phyloP scores from a whole-genome alignment of 1,140 invertebrate genomes.

The Leptinotarsa undecemlineata region DNA sequence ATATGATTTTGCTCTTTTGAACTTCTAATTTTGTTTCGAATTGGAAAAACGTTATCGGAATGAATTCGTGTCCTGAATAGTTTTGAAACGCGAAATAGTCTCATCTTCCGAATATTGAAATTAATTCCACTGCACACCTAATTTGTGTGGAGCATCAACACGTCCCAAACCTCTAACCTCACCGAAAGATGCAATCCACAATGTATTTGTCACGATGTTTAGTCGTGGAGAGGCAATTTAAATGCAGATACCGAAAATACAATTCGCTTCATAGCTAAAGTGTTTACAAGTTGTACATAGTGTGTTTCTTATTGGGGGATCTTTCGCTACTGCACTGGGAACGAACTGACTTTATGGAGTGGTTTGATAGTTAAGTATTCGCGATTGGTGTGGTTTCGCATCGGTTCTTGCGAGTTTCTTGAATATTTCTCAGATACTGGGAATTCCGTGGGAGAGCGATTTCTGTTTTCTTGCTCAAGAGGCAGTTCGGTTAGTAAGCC shows the following conservation, averaged over 20 bases:
- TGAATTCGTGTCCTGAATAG: too few species aligned
- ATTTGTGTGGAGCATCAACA: slow-evolving; percentile 12
- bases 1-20: too few species aligned
- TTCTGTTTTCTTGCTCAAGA: not conserved
- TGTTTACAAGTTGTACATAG: slow-evolving; percentile 34
- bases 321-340: slow-evolving; percentile 15
- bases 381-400: not conserved
- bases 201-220: slow-evolving; percentile 37
- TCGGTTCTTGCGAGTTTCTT: not conserved
- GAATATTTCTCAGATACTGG: not conserved
- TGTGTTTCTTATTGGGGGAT: slow-evolving; percentile 24
- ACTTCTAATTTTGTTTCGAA: too few species aligned
- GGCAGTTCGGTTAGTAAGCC: not conserved
- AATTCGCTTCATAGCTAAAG: slow-evolving; percentile 31
- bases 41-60: too few species aligned
- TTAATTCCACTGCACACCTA: too few species aligned
- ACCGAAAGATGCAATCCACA: slow-evolving; percentile 33
- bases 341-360: slow-evolving; percentile 9
- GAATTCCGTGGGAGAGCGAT: too few species aligned
- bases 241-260: slow-evolving; percentile 34
- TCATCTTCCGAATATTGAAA: too few species aligned
- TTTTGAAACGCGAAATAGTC: too few species aligned
- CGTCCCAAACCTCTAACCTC: slow-evolving; percentile 17
- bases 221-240: slow-evolving; percentile 36
- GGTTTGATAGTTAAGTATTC: not conserved